Conservation (phyloP, 2,797 vertebrate species). For the Coracias cyanogaster region DNA sequence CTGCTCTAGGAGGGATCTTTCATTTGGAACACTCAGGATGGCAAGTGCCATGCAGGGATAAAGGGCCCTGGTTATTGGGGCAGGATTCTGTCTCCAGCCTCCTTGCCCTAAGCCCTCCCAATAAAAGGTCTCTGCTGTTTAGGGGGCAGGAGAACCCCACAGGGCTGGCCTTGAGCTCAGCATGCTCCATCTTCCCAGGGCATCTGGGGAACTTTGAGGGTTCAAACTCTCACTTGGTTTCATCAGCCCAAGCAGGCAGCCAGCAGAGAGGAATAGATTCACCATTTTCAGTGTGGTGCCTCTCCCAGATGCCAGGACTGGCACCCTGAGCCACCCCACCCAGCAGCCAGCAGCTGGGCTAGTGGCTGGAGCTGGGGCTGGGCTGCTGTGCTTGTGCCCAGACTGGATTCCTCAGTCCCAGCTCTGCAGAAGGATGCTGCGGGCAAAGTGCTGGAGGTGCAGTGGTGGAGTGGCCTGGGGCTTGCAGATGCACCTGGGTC, state of each 20-base stretch:
- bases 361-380: neutral
- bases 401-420: neutral
- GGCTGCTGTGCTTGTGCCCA: accelerated
- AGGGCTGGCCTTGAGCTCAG: neutral
- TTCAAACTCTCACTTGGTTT: neutral
- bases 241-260: accelerated
- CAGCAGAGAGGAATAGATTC: neutral
- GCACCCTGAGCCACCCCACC: neutral
- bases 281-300: accelerated
- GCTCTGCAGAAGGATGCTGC: neutral
- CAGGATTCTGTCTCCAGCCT: neutral
- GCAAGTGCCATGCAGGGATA: neutral
- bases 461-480: accelerated
- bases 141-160: accelerated
- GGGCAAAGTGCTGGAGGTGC: neutral
- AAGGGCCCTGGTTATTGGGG: neutral
- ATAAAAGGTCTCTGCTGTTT: neutral
- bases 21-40: neutral
- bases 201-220: neutral
- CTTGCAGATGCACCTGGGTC: accelerated
- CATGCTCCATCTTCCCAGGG: accelerated
- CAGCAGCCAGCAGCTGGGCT: neutral
- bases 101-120: neutral
- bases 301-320: accelerated
- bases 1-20: neutral